Percentiles rank a stretch among this genome's conserved stretches.
These are phyloP conservation scores for Pyxicephalus adspersus DNA, from an alignment of 2,113 vertebrate genomes.

Conservation along the genomic window DNA sequence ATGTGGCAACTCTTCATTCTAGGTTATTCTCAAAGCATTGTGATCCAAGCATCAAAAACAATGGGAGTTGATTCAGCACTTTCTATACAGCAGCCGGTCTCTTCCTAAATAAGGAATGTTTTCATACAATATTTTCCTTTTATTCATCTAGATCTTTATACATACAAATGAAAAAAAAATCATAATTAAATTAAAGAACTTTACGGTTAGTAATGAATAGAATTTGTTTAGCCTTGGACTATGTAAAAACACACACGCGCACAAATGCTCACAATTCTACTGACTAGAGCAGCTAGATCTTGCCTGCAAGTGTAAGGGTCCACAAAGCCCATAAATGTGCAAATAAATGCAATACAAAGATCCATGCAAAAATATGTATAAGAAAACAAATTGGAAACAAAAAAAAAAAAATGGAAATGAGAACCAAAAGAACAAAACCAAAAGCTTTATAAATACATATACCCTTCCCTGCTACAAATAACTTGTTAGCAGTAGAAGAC, in stretches of 20 bases:
- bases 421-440: constrained; percentile 83
- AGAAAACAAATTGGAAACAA: constrained; percentile 74
- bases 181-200: constrained; percentile 89
- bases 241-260: constrained; percentile 78
- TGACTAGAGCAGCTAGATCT: constrained; percentile 94
- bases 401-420: constrained; percentile 75
- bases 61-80: constrained; percentile 81
- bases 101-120: constrained; percentile 97
- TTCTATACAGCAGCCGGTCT: constrained; percentile 94
- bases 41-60: constrained; percentile 80
- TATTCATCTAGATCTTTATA: constrained; percentile 85
- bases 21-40: constrained; percentile 76
- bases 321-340: constrained; percentile 94
- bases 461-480: constrained; percentile 26
- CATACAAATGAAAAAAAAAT: constrained; percentile 93
- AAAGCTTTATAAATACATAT: constrained; percentile 95
- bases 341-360: constrained; percentile 99
- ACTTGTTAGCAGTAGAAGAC: constrained; percentile 39
- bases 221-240: constrained; percentile 91
- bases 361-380: constrained; percentile 90
- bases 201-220: constrained; percentile 87
- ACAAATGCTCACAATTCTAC: constrained; percentile 78
- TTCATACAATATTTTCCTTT: constrained; percentile 84
- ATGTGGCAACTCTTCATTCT: constrained; percentile 70
- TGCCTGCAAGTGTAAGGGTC: constrained; percentile 90